Conservation (phyloP, 2,113 vertebrate species). For the Ptyas mucosa region DNA sequence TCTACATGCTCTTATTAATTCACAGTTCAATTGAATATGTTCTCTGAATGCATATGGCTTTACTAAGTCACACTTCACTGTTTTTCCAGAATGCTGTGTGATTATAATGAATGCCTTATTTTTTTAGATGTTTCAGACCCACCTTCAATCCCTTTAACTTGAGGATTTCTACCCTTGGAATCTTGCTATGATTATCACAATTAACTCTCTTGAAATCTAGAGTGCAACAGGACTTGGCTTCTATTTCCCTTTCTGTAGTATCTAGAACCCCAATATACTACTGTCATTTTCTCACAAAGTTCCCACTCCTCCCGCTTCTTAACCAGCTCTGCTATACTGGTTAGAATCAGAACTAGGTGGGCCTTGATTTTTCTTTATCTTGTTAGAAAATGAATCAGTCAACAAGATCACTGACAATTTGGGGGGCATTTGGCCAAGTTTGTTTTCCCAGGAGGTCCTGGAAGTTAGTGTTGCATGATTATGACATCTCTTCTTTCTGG, state of each 20-base stretch:
- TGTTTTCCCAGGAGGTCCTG: neutral
- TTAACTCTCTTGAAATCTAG: neutral
- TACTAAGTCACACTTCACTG: neutral
- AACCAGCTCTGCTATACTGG: neutral
- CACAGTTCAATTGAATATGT: neutral
- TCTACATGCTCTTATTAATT: neutral
- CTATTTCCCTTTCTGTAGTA: neutral
- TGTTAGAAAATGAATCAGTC: neutral
- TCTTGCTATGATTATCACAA: neutral
- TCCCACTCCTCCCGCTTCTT: neutral
- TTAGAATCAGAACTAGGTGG: neutral
- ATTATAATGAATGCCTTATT: neutral
- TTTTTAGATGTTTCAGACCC: neutral
- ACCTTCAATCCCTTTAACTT: neutral
- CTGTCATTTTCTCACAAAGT: neutral
- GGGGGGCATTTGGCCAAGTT: neutral
- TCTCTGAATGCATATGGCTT: neutral
- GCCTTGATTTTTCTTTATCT: neutral
- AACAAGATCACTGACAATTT: neutral
- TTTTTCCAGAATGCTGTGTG: neutral
- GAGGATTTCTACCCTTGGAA: neutral
- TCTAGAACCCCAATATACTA: neutral
- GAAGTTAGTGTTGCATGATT: neutral
- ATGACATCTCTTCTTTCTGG: neutral
- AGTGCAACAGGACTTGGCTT: neutral